A percentile compares a stretch with the other conserved stretches of the same genome.
phyloP scores from a whole-genome alignment of 2,113 vertebrate species.

The Chaetops frenatus region DNA sequence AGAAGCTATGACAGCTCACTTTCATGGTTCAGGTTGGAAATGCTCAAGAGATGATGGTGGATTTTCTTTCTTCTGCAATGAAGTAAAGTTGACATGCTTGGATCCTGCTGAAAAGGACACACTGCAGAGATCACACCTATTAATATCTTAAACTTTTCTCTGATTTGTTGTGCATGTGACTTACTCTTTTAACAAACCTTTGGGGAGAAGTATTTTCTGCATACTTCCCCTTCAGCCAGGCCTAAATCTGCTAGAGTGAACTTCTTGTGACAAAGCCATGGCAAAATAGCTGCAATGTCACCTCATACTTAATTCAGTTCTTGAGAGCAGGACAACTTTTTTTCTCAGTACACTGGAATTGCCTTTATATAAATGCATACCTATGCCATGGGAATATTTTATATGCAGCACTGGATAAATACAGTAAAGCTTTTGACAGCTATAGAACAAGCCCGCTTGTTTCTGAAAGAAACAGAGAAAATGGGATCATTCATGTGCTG shows the following conservation, averaged over 20 bases:
- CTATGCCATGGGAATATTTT: background rate
- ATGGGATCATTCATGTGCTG: background rate
- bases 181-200: background rate
- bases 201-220: background rate
- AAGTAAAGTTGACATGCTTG: background rate
- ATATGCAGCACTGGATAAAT: background rate
- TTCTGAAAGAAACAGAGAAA: background rate
- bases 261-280: background rate
- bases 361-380: background rate
- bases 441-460: background rate
- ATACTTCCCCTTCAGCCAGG: background rate
- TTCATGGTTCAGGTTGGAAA: background rate
- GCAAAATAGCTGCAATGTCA: background rate
- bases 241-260: background rate
- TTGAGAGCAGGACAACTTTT: background rate
- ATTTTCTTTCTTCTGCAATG: background rate
- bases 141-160: background rate
- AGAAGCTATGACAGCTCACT: background rate
- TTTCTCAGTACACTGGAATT: background rate
- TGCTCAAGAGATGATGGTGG: background rate
- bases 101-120: background rate
- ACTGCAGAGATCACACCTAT: background rate
- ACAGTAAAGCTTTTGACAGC: background rate
- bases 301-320: background rate
- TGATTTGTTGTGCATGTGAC: background rate